phyloP scores from a whole-genome alignment of 2,888 invertebrate species.

The Zhuqinia jingwanae region DNA sequence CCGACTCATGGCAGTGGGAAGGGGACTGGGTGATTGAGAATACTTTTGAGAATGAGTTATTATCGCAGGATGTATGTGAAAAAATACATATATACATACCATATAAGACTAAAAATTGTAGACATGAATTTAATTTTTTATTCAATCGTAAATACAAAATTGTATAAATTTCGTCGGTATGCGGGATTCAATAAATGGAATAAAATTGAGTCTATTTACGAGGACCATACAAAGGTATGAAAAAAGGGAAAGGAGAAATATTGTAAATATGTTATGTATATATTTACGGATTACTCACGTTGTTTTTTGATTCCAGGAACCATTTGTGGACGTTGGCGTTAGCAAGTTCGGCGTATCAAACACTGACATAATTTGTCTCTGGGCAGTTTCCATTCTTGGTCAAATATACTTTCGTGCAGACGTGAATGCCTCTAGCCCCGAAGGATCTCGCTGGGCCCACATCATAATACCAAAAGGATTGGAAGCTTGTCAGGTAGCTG shows the following conservation, averaged over 20 bases:
- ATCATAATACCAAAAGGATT: slow-evolving; percentile 88
- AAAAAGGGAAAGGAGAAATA: slow-evolving; percentile 80
- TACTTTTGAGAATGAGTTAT: slow-evolving; percentile 91
- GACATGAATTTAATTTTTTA: no score
- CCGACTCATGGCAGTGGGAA: slow-evolving; percentile 98
- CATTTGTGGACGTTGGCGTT: slow-evolving; percentile 94
- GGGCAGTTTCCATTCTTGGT: slow-evolving; percentile 96
- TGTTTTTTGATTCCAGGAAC: slow-evolving; percentile 89
- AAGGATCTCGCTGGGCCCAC: slow-evolving; percentile 92
- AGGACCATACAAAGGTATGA: slow-evolving; percentile 88
- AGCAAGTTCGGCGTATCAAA: slow-evolving; percentile 91
- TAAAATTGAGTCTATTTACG: slow-evolving; percentile 92
- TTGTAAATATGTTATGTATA: slow-evolving; percentile 1
- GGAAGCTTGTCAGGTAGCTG: slow-evolving; percentile 92
- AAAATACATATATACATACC: neutral
- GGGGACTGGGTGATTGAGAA: slow-evolving; percentile 95
- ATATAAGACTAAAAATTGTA: no score
- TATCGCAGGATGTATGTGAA: slow-evolving; percentile 86
- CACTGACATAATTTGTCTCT: slow-evolving; percentile 89
- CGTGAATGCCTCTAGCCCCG: slow-evolving; percentile 90
- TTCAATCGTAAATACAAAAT: slow-evolving; percentile 93
- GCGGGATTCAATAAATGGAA: slow-evolving; percentile 96
- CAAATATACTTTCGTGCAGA: slow-evolving; percentile 92
- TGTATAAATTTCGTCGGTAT: slow-evolving; percentile 92
- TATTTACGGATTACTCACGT: no score